A percentile compares a stretch with the other conserved stretches of the same genome.
Conservation (phyloP, 2,113 vertebrate species). For the Nanorana parkeri region DNA sequence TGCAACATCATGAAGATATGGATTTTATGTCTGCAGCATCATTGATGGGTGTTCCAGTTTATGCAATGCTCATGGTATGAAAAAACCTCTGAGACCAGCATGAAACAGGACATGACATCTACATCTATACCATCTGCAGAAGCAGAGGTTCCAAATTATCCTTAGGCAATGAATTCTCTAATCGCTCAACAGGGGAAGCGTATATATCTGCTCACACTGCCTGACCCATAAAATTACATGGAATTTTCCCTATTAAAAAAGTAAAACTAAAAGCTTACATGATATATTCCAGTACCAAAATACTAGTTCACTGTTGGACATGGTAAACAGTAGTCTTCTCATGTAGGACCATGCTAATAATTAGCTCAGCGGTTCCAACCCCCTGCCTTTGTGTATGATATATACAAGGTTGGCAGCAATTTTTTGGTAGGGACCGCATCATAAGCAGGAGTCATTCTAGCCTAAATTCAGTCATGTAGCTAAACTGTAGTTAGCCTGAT, state of each 20-base stretch:
- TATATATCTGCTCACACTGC: not conserved
- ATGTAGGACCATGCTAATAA: no score
- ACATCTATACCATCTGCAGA: not conserved
- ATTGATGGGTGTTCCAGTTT: not conserved
- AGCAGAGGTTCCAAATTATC: not conserved
- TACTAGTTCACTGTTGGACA: no score
- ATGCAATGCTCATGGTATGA: not conserved
- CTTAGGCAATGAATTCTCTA: not conserved
- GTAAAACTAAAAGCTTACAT: not conserved
- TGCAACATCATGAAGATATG: conserved; percentile 5
- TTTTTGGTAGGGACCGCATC: no score
- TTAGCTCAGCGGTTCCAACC: no score
- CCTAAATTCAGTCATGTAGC: no score
- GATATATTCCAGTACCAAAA: no score
- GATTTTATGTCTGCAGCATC: conserved; percentile 16
- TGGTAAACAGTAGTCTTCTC: no score
- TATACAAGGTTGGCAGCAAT: no score
- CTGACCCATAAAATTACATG: not conserved
- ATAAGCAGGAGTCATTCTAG: no score
- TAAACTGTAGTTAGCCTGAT: no score
- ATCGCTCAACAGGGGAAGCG: not conserved
- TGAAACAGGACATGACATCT: not conserved
- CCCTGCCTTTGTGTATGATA: no score
- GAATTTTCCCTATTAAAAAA: no score
- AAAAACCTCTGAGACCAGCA: not conserved